A percentile compares a stretch with the other conserved stretches of the same genome.
Conservation (phyloP, 2,113 vertebrate species). For the Rattus rattus region DNA sequence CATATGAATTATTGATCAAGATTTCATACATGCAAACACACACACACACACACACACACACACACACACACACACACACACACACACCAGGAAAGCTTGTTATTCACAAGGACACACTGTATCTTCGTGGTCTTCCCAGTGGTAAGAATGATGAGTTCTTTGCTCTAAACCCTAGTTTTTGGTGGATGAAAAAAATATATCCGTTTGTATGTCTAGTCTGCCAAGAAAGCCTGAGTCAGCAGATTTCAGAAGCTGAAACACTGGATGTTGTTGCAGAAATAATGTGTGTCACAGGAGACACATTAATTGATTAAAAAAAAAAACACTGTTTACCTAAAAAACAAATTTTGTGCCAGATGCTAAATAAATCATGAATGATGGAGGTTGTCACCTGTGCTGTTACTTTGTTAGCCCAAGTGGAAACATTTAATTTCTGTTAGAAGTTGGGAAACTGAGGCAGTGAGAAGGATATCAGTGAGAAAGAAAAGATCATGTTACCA, state of each 20-base stretch:
- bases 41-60: background rate
- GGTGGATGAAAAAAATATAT: conserved; percentile 34
- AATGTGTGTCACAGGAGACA: conserved; percentile 69
- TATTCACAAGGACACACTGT: background rate
- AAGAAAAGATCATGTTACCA: background rate
- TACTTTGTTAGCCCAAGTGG: background rate
- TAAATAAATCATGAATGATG: conserved; percentile 44
- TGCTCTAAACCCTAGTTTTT: conserved; percentile 36
- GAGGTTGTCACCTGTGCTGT: background rate
- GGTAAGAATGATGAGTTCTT: conserved; percentile 59
- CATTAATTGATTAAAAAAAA: conserved; percentile 71
- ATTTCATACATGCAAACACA: conserved; percentile 28
- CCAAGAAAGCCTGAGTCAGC: conserved; percentile 69
- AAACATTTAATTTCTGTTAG: background rate
- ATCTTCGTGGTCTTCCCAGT: conserved; percentile 27
- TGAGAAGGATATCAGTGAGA: background rate
- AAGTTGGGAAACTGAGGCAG: conserved; percentile 15
- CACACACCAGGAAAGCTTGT: background rate
- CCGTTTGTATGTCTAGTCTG: conserved; percentile 60
- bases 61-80: background rate
- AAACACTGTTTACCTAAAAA: conserved; percentile 30
- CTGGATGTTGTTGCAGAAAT: conserved; percentile 78
- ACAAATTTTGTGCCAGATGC: conserved; percentile 68
- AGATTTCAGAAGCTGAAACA: conserved; percentile 53
- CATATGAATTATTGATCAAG: conserved; percentile 75